Evolutionary conservation across 1,140 invertebrate species (phyloP), one percentile per base, ranked within the genome.

Genomic region (Bursaphelenchus mucronatus): DNA sequence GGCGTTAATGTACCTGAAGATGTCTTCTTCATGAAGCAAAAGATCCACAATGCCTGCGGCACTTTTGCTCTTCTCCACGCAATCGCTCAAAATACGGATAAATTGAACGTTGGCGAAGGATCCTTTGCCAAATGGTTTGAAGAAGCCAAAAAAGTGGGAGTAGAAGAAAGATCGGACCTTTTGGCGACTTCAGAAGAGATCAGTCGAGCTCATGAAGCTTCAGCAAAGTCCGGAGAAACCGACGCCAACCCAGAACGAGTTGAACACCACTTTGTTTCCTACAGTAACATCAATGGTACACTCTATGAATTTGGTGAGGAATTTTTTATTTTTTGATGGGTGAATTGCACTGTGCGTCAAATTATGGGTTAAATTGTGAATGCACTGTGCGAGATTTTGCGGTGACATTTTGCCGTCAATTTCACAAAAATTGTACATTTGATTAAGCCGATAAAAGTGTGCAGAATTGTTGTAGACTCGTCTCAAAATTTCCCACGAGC

Each of bases 21-120:
- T 76, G 80, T 95, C 51, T 96, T 90, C 82, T 92, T 89, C 82
- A 88, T 96, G 85, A 91, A 90, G 76, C 94, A 98, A 82, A 88
- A 88, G 58, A 88, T 96, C 53, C 87, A 88, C 46, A 98, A 97
- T 86, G 92, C 94, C 5, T 97, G 94, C 85, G 94, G 94, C 30
- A 94, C 92, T 3, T 41, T 88, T 96, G 47, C 93, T 96, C 82
- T 82, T 86, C 41, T 67, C 88, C 49, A 86, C 85, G 19, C 87
- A 87, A 74, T 86, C 86, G 73, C 17, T 66, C 40, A 75, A 84
- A 13, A 70, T 79, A 19, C 74, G 84, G 15, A 61, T 76, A 70
- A 78, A 21, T 75, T 85, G 19, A 59, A 76, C 15, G 82, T 85
- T 45, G 77, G 58, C 8, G 41, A 74, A 17, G 73, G 73, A 10